Base-by-base conservation (phyloP, 2,797 vertebrate species). In the Mionectes olivaceus region DNA sequence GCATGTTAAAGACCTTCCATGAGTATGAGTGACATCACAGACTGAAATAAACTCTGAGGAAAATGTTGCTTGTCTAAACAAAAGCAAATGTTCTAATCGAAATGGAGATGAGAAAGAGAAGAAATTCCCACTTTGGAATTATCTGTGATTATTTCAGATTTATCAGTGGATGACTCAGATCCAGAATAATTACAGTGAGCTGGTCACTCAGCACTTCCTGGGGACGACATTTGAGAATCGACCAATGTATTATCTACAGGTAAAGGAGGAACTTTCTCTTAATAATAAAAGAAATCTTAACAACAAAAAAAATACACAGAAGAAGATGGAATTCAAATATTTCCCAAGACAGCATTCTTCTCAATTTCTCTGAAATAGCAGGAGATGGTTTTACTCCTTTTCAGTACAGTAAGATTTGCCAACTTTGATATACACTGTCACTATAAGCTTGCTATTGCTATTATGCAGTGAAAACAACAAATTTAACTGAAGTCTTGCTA, bases 161-260 rank as follows among this genome's bases (percentile, higher is more conserved):
- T 98, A 97, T 83, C 37, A 92, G 27, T 97, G 97, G 97, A 98
- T 98, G 96, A 65, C 19, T 57, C 39, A 96, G 78, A 96, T 98
- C 44, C 95, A 94, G 80, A n/a, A 96, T 8, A 93, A 27, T 50
- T 83, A 97, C 79, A 68, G 71, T 5, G 91, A 97, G 21, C 57
- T 98, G 61, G 97, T 97, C 70, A 97, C 96, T 56, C 90, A 94
- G 83, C 95, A 95, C 74, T 73, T 95, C 46, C 85, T 98, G 47
- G 97, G 97, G 39, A 91, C 74, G 53, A 98, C 97, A 39, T 69
- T 55, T 4, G 97, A 98, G 89, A 84, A 52, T n/a, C 67, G 25
- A 71, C 13, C 89, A 16, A 96, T 97, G 39, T 96, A 97, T 92
- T 97, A 96, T 50, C 56, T 98, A 84, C 96, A 97, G 96, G 98